A percentile compares a stretch with the other conserved stretches of the same genome.
phyloP scores from a whole-genome alignment of 2,888 invertebrate genomes.

The Trichacis sp. region DNA sequence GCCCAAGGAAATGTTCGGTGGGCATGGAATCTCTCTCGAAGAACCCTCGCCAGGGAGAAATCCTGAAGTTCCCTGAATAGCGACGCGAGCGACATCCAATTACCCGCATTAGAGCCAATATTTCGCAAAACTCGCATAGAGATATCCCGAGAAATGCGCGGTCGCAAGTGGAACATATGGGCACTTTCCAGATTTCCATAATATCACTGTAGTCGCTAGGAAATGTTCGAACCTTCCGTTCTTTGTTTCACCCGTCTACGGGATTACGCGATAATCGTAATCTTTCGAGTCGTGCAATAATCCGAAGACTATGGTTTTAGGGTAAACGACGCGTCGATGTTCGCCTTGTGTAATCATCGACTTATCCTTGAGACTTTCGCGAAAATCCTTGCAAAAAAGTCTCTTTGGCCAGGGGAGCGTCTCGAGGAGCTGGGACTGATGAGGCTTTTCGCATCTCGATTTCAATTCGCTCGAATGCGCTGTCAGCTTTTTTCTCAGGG shows the following conservation, averaged over 20 bases:
- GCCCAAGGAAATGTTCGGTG: background rate
- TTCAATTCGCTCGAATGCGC: no score
- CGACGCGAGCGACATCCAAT: background rate
- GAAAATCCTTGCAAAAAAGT: no score
- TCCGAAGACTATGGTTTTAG: constrained; percentile 29
- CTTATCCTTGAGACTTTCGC: no score
- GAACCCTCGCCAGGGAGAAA: background rate
- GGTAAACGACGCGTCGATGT: constrained; percentile 18
- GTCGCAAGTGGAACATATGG: background rate
- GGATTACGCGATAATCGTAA: constrained; percentile 31
- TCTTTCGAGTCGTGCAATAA: constrained; percentile 27
- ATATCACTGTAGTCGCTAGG: background rate
- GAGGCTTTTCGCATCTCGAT: no score
- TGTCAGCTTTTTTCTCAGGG: no score
- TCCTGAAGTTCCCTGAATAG: background rate
- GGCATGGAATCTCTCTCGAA: background rate
- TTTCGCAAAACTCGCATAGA: background rate
- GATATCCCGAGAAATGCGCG: background rate
- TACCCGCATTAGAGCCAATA: constrained; percentile 6
- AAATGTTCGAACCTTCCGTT: background rate
- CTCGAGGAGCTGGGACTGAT: no score
- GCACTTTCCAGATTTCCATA: background rate
- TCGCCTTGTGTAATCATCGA: background rate
- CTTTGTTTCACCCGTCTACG: constrained; percentile 9
- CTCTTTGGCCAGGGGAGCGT: no score